A percentile compares a stretch with the other conserved stretches of the same genome.
Conservation (phyloP, 2,888 invertebrate genomes). For the Octonoba sinensis region DNA sequence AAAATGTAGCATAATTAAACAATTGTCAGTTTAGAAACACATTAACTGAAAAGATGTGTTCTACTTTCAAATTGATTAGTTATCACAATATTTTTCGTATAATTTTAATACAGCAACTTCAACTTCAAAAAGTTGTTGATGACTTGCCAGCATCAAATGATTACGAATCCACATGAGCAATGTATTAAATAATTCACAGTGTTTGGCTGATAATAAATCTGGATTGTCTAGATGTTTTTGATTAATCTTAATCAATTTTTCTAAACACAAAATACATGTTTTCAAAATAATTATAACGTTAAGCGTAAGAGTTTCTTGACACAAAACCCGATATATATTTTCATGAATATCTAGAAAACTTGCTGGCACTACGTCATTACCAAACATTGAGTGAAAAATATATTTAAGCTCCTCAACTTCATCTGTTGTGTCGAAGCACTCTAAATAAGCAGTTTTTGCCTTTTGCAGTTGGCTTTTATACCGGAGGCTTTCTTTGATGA, state of each 20-base stretch:
- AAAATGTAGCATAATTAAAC: too few species aligned
- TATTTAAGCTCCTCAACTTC: conserved; percentile 11
- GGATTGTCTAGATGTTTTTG: too few species aligned
- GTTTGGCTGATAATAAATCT: too few species aligned
- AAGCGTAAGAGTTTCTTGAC: conserved; percentile 2
- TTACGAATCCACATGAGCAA: conserved; percentile 36
- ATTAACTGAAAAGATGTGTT: too few species aligned
- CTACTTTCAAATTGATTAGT: too few species aligned
- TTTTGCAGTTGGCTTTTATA: conserved; percentile 22
- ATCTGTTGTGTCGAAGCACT: background rate
- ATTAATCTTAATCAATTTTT: conserved; percentile 10
- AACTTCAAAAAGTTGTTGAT: conserved; percentile 38
- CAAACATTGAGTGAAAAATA: conserved; percentile 14
- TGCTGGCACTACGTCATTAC: background rate
- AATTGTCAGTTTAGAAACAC: too few species aligned
- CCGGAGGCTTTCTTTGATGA: conserved; percentile 14
- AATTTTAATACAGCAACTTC: conserved; percentile 18
- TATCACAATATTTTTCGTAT: too few species aligned
- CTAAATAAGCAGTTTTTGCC: conserved; percentile 6
- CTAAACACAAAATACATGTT: conserved; percentile 18
- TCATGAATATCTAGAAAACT: conserved; percentile 18
- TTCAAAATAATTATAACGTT: conserved; percentile 10
- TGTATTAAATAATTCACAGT: conserved; percentile 12
- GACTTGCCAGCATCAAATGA: conserved; percentile 37
- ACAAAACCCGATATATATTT: conserved; percentile 12